phyloP scores from a whole-genome alignment of 2,888 invertebrate species.

The Himalopsyche tibetana region DNA sequence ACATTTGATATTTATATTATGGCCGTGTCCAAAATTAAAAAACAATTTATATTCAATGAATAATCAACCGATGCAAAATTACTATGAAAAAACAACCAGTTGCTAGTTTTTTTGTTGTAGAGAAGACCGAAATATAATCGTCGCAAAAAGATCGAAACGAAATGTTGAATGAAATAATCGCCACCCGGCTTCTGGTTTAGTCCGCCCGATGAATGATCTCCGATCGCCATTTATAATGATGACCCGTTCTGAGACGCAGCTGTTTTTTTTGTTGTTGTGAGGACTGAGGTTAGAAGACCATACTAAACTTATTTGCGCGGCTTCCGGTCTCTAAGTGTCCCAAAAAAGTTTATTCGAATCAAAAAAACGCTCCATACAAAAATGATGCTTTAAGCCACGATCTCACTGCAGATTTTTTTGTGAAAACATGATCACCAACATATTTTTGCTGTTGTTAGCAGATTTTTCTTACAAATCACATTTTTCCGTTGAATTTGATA shows the following conservation, averaged over 20 bases:
- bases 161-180: slow-evolving; percentile 1
- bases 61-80: too few species aligned
- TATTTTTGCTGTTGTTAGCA: too few species aligned
- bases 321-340: slow-evolving; percentile 24
- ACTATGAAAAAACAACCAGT: too few species aligned
- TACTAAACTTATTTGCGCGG: slow-evolving; percentile 24
- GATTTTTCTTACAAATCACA: too few species aligned
- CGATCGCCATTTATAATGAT: slow-evolving; percentile 20
- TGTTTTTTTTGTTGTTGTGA: background rate
- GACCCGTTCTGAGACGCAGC: background rate
- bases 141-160: slow-evolving; percentile 5
- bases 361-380: slow-evolving; percentile 16
- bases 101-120: too few species aligned
- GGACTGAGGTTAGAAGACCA: slow-evolving; percentile 5
- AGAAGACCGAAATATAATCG: too few species aligned
- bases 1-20: too few species aligned
- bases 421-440: too few species aligned
- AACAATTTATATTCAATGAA: too few species aligned
- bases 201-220: background rate
- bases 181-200: background rate
- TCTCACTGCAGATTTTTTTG: background rate
- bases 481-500: too few species aligned
- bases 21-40: too few species aligned
- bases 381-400: background rate
- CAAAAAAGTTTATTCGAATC: slow-evolving; percentile 24